These are phyloP conservation scores for Pampusana beccarii DNA, from an alignment of 2,113 vertebrate genomes.

Conservation along the genomic window DNA sequence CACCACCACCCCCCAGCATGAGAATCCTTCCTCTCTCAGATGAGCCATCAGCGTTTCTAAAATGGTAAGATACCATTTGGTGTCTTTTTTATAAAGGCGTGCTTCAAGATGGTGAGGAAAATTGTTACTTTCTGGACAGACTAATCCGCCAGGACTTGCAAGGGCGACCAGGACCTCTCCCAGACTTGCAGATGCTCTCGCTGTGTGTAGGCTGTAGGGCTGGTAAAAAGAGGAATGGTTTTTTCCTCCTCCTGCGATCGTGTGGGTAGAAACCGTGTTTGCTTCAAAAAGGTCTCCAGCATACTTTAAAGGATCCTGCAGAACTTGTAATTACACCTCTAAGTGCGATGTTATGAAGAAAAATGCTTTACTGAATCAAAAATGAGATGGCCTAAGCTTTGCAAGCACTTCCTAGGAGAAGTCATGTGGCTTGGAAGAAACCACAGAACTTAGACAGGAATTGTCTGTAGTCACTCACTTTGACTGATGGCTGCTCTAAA, in stretches of 20 bases:
- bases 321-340: constrained; percentile 8
- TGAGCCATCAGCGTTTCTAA: not conserved
- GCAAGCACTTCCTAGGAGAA: not conserved
- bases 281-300: not conserved
- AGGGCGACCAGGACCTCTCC: not conserved
- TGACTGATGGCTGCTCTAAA: not conserved
- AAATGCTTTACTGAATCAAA: constrained; percentile 7
- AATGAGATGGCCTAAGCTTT: not conserved
- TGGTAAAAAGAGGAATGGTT: not conserved
- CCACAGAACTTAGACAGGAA: not conserved
- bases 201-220: not conserved
- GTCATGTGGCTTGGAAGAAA: not conserved
- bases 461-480: not conserved
- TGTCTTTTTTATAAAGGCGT: not conserved
- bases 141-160: not conserved
- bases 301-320: not conserved
- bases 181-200: not conserved
- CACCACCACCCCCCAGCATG: not conserved
- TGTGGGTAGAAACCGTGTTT: not conserved
- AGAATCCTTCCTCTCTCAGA: not conserved
- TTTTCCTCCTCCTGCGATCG: not conserved
- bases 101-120: not conserved
- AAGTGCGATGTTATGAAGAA: not conserved
- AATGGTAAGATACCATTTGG: not conserved
- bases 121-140: not conserved